Conservation (phyloP, 2,888 invertebrate genomes). For the Endomychus coccineus region DNA sequence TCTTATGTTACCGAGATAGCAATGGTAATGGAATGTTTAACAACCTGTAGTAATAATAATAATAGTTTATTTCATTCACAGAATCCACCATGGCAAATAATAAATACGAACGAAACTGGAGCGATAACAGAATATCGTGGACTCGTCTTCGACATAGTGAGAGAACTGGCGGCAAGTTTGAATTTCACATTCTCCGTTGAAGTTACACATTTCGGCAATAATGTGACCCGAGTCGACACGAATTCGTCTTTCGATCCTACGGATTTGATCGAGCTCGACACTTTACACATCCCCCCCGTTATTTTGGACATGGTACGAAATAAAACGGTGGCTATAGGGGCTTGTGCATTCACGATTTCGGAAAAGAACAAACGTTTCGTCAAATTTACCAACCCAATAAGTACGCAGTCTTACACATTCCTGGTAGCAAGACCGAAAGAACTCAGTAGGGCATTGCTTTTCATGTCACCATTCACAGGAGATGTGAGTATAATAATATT, state of each 20-base stretch:
- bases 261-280: constrained; percentile 25
- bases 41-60: too few species aligned
- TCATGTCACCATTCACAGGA: constrained; percentile 72
- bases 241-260: constrained; percentile 8
- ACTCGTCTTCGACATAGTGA: constrained; percentile 70
- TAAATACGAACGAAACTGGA: constrained; percentile 54
- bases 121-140: constrained; percentile 56
- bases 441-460: constrained; percentile 73
- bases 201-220: constrained; percentile 23
- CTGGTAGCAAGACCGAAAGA: constrained; percentile 71
- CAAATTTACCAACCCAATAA: constrained; percentile 73
- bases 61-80: too few species aligned
- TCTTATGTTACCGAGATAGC: too few species aligned
- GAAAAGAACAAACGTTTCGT: constrained; percentile 48
- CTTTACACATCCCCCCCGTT: constrained; percentile 36
- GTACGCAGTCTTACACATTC: constrained; percentile 71
- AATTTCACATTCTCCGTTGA: constrained; percentile 67
- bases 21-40: too few species aligned
- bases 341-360: constrained; percentile 53
- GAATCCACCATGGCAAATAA: constrained; percentile 86
- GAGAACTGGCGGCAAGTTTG: constrained; percentile 64
- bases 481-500: constrained; percentile 51
- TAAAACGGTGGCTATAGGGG: constrained; percentile 51
- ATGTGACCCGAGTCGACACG: not conserved
- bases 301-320: constrained; percentile 47